These are phyloP conservation scores for Drosophila sucinea DNA, from an alignment of 1,140 invertebrate species.

Conservation along the genomic window DNA sequence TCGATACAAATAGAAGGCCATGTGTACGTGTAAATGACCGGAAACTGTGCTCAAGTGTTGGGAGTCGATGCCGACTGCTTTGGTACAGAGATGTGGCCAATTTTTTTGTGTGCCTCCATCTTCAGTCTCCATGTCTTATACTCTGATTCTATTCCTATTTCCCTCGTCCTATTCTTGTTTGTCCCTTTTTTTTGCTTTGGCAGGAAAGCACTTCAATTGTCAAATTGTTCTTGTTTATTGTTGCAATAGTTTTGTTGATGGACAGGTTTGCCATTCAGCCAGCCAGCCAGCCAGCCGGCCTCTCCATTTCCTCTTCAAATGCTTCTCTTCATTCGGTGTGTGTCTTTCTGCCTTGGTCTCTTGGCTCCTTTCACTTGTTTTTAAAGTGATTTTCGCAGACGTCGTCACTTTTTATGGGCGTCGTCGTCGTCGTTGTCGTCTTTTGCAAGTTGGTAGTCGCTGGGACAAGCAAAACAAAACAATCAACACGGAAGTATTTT, in stretches of 20 bases:
- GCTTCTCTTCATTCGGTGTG: slow-evolving; percentile 1
- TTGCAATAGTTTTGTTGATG: slow-evolving; percentile 79
- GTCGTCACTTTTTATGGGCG: slow-evolving; percentile 75
- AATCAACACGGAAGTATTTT: slow-evolving; percentile 79
- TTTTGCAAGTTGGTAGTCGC: slow-evolving; percentile 28
- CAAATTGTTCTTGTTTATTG: slow-evolving; percentile 81
- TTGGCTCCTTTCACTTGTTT: slow-evolving; percentile 71
- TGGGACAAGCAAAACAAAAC: slow-evolving; percentile 63
- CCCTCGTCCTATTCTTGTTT: neutral
- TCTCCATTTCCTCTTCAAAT: slow-evolving; percentile 17
- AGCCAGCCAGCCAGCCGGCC: neutral
- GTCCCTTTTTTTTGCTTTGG: slow-evolving; percentile 14
- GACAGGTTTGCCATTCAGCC: slow-evolving; percentile 66
- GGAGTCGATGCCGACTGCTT: slow-evolving; percentile 12
- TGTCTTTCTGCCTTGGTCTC: neutral
- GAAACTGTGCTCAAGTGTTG: slow-evolving; percentile 79
- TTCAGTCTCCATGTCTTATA: neutral
- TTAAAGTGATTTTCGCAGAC: slow-evolving; percentile 75
- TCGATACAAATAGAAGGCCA: slow-evolving; percentile 38
- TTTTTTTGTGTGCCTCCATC: slow-evolving; percentile 27
- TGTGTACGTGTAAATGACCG: slow-evolving; percentile 79
- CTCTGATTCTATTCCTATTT: slow-evolving; percentile 6
- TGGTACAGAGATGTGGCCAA: slow-evolving; percentile 41
- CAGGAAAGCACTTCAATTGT: slow-evolving; percentile 76
- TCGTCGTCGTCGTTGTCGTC: slow-evolving; percentile 58